Conservation (phyloP, 1,140 invertebrate genomes). For the Drosophila dunni region DNA sequence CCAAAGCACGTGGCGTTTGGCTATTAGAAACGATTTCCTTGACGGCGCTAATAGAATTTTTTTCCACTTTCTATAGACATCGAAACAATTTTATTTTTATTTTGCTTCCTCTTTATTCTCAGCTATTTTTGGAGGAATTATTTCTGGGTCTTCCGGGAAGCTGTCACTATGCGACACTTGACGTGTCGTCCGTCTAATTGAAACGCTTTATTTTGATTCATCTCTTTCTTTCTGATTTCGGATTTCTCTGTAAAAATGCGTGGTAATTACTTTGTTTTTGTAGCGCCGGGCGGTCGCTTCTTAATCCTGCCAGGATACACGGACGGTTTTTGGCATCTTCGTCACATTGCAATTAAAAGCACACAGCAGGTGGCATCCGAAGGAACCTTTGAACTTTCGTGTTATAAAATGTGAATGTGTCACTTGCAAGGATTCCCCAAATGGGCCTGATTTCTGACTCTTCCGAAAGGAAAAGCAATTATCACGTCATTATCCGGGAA, state of each 20-base stretch:
- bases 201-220: constrained; percentile 25
- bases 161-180: constrained; percentile 62
- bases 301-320: constrained; percentile 43
- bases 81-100: neutral
- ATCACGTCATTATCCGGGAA: constrained; percentile 77
- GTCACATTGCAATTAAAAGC: constrained; percentile 82
- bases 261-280: constrained; percentile 80
- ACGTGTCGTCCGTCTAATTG: constrained; percentile 42
- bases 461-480: constrained; percentile 65
- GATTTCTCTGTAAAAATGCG: constrained; percentile 29
- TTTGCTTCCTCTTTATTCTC: constrained; percentile 1
- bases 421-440: constrained; percentile 84
- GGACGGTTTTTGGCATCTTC: constrained; percentile 42
- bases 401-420: constrained; percentile 73
- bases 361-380: constrained; percentile 71
- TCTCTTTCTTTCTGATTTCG: constrained; percentile 8
- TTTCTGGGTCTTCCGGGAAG: constrained; percentile 45
- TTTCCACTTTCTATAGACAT: constrained; percentile 19
- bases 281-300: constrained; percentile 61
- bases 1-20: constrained; percentile 64
- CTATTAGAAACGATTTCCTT: constrained; percentile 78
- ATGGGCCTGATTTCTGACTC: constrained; percentile 50
- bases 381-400: constrained; percentile 77
- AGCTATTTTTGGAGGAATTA: constrained; percentile 29
- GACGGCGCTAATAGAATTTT: constrained; percentile 75